Base-by-base conservation (phyloP, 2,797 vertebrate genomes). In the Sebastes wilsoni region DNA sequence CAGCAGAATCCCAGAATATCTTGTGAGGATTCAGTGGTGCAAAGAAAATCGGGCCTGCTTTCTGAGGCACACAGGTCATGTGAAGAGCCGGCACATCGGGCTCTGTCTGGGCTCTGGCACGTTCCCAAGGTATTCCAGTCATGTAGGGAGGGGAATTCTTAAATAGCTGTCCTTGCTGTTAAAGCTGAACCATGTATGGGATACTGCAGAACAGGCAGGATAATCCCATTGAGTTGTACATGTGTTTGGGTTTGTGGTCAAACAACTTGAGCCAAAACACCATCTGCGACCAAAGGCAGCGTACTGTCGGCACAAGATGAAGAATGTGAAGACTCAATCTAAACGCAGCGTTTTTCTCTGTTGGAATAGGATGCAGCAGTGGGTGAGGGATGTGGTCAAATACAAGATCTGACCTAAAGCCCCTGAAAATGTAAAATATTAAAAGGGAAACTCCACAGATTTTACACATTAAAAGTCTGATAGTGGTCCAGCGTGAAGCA, bases 81-180 rank as follows among this genome's bases (percentile, higher is more conserved):
- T 87, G 90, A 93, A 91, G 91, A 90, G 68, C 68, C 54, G 76
- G 66, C 72, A 70, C 81, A 2, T 81, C 75, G 67, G 77, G 84
- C 87, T 74, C 77, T 20, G 84, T 75, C 79, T 79, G 85, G 65
- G 82, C 84, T 79, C 87, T 93, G 91, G 94, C 91, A 70, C 4
- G 0, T 14, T 79, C 81, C 90, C 93, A 92, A 92, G 66, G 87
- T 92, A 95, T 95, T 94, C 91, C 92, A 92, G 88, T 89, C 81
- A 89, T 91, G 87, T 89, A 32, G 86, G 87, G 84, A 86, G 84
- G 83, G 72, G 85, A 88, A 90, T 90, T 93, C 88, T 86, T 27
- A 88, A 85, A 89, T 88, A 83, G 84, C 64, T 49, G 84, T 73
- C 77, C 67, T 79, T 79, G 80, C 84, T 49, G 69, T 84, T 77